Percentiles rank a stretch among this genome's conserved stretches.
Conservation (phyloP, 2,113 vertebrate species). For the Nothoprocta perdicaria region DNA sequence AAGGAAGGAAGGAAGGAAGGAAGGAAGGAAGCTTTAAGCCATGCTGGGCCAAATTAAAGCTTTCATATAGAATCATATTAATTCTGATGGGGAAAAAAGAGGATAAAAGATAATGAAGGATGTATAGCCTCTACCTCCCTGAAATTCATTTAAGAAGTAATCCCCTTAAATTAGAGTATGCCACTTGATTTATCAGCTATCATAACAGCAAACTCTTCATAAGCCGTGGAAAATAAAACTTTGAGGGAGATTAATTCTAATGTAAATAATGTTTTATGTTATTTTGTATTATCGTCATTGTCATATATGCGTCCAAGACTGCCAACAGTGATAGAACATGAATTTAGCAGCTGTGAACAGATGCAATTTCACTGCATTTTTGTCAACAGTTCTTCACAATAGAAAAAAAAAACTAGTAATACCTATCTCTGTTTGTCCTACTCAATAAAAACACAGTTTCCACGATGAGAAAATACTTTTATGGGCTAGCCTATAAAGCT, state of each 20-base stretch:
- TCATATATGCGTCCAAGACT: background rate
- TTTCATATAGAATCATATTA: slow-evolving; percentile 10
- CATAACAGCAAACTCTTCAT: background rate
- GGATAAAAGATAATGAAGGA: background rate
- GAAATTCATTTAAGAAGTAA: slow-evolving; percentile 17
- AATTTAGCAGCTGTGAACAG: background rate
- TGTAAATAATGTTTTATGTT: background rate
- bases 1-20: too few relatives aligned
- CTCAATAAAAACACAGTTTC: background rate
- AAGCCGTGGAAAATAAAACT: background rate
- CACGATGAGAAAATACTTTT: background rate
- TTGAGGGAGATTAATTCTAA: background rate
- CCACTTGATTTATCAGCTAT: background rate
- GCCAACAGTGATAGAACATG: fast-evolving
- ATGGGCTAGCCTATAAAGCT: background rate
- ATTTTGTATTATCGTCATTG: background rate
- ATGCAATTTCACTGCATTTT: background rate
- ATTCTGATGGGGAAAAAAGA: background rate
- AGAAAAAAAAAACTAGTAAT: background rate
- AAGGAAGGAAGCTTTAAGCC: background rate
- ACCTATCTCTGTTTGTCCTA: background rate
- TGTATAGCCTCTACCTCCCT: background rate
- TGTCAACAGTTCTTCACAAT: background rate
- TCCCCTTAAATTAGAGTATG: slow-evolving; percentile 3
- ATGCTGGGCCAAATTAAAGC: background rate